Base-by-base conservation (phyloP, 1,140 invertebrate genomes). In the Parasteatoda tepidariorum region DNA sequence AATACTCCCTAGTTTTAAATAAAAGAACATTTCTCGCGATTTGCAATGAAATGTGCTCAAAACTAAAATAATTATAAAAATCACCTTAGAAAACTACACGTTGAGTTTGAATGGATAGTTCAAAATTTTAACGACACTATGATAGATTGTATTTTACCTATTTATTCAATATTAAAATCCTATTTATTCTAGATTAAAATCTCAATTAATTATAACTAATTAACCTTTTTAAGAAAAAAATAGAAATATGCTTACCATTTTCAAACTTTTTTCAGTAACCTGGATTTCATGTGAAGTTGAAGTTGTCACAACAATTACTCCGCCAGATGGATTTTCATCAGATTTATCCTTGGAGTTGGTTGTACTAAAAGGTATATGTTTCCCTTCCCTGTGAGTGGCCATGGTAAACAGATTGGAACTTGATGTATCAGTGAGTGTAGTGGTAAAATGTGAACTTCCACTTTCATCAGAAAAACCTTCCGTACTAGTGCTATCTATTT, bases 321-420 rank as follows among this genome's bases (percentile, higher is more conserved):
- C 38, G 18, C 18, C 18, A 48, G 18, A 13, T 9, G 38, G 18
- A 48, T 48, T 48, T 48, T 48, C 38, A 2, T 48, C 38, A 13
- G 18, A 13, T 48, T 48, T 48, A 18, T 18, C 18, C 7, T 59
- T 22, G 7, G 41, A 9, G 41, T 7, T 18, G 7, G 7, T 11
- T 59, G 57, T 59, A n/a, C 57, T 59, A n/a, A 59, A 59, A 1
- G 57, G 57, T 15, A 59, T 59, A 9, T 59, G 57, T 59, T 59
- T 59, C 7, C 57, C 57, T 26, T 59, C 57, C 24, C 57, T 59
- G 24, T 59, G 24, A 9, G 57, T 59, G 15, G 18, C 57, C 7
- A 22, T 59, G 15, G 24, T 26, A 5, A 22, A 7, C 57, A n/a
- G 57, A 22, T 1, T 59, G 7, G 9, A 59, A 48, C 38, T 48